Evolutionary conservation across 2,888 invertebrate genomes (phyloP).

Genomic region (Papilio elwesi): DNA sequence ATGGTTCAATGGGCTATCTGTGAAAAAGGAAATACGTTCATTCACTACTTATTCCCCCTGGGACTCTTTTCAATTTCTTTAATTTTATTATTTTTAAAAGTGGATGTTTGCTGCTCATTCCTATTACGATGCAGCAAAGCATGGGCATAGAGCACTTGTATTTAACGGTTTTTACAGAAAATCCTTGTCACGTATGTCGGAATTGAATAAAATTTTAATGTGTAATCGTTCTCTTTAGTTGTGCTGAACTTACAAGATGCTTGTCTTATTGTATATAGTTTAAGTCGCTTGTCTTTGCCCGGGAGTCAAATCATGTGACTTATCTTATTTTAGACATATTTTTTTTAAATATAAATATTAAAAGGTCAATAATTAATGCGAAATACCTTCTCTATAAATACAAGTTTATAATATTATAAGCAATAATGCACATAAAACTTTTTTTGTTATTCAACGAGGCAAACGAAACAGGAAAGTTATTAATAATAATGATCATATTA

Average conservation of each 20-base stretch:
- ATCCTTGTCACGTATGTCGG: not conserved
- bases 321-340: too few species aligned
- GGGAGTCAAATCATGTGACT: too few species aligned
- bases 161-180: not conserved
- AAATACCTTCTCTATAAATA: too few species aligned
- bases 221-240: too few species aligned
- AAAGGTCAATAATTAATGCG: too few species aligned
- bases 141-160: not conserved
- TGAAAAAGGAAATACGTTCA: conserved; percentile 14
- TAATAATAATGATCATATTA: too few species aligned
- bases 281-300: too few species aligned
- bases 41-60: conserved; percentile 15
- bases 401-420: too few species aligned
- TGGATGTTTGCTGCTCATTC: not conserved
- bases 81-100: not conserved
- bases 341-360: too few species aligned
- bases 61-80: conserved; percentile 10
- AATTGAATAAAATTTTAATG: not conserved
- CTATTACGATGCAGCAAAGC: not conserved
- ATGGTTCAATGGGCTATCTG: conserved; percentile 26
- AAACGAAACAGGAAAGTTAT: too few species aligned
- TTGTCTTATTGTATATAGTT: not conserved
- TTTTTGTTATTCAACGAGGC: too few species aligned
- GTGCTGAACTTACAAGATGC: not conserved
- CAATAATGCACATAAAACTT: too few species aligned